Percentiles rank a stretch among this genome's conserved stretches.
Evolutionary conservation across 2,113 vertebrate species (phyloP).

Genomic region (Misgurnus anguillicaudatus): DNA sequence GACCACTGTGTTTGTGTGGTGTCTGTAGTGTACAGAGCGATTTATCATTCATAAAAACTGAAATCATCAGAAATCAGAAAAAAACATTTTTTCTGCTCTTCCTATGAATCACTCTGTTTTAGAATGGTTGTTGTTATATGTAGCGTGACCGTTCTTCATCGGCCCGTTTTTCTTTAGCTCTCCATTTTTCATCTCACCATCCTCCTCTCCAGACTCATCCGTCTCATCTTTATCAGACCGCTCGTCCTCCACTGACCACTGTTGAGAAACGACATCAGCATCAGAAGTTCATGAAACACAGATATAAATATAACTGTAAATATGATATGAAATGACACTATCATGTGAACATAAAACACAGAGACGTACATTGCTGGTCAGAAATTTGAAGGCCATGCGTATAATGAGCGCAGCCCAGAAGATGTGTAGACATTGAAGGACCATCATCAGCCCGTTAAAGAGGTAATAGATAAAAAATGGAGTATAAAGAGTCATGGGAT

Average conservation of each 20-base stretch:
- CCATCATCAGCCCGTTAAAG: slow-evolving; percentile 88
- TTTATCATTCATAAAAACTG: not conserved
- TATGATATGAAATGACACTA: not conserved
- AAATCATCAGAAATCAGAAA: not conserved
- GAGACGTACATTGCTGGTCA: slow-evolving; percentile 85
- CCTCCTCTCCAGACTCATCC: slow-evolving; percentile 83
- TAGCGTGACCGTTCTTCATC: slow-evolving; percentile 80
- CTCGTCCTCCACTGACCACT: slow-evolving; percentile 87
- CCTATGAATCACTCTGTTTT: slow-evolving; percentile 72
- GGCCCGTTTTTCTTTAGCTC: slow-evolving; percentile 76
- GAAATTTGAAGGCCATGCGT: slow-evolving; percentile 89
- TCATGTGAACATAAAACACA: not conserved
- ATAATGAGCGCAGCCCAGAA: slow-evolving; percentile 95
- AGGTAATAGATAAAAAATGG: slow-evolving; percentile 97
- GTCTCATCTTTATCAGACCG: slow-evolving; percentile 92
- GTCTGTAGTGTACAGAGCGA: slow-evolving; percentile 21
- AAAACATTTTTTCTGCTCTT: slow-evolving; percentile 8
- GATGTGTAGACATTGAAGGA: slow-evolving; percentile 87
- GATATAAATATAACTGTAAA: not conserved
- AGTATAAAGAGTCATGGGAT: slow-evolving; percentile 84
- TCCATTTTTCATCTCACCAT: slow-evolving; percentile 63
- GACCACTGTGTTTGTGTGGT: not conserved
- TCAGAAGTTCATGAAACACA: not conserved
- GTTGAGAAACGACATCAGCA: not conserved
- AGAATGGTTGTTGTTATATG: slow-evolving; percentile 86